phyloP scores from a whole-genome alignment of 2,888 invertebrate genomes.

The Opisthograptis luteolata region DNA sequence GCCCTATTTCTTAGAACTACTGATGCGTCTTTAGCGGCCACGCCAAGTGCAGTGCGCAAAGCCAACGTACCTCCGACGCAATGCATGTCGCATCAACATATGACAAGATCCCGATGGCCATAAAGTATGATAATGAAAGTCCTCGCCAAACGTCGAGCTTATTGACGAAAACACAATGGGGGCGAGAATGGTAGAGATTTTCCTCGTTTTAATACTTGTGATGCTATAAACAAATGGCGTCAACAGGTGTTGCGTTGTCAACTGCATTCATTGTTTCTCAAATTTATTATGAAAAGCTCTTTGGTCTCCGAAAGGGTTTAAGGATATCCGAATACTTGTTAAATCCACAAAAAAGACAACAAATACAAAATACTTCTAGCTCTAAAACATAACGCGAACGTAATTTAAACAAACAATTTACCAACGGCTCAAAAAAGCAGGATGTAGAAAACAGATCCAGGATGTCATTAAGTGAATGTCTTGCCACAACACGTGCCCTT shows the following conservation, averaged over 20 bases:
- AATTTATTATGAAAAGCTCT: too few species aligned
- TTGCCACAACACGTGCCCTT: conserved; percentile 67
- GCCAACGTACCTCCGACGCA: conserved; percentile 57
- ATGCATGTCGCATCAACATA: conserved; percentile 53
- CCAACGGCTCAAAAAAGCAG: not conserved
- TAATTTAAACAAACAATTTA: not conserved
- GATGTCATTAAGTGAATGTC: conserved; percentile 41
- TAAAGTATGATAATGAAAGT: conserved; percentile 36
- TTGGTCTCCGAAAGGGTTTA: too few species aligned
- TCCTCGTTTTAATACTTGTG: too few species aligned
- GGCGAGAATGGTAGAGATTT: not conserved
- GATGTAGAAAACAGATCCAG: conserved; percentile 38
- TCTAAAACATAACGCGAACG: too few species aligned
- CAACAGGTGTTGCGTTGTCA: conserved; percentile 12
- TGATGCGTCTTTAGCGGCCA: conserved; percentile 45
- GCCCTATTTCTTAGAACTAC: conserved; percentile 59
- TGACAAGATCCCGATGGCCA: conserved; percentile 50
- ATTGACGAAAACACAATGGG: conserved; percentile 17
- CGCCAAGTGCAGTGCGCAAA: conserved; percentile 75
- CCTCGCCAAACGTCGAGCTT: conserved; percentile 41
- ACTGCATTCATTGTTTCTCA: not conserved
- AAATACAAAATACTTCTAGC: too few species aligned
- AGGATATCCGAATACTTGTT: too few species aligned
- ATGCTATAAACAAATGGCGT: conserved; percentile 17
- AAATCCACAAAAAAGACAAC: too few species aligned